Base-by-base conservation (phyloP, 2,113 vertebrate genomes). In the Numida meleagris region DNA sequence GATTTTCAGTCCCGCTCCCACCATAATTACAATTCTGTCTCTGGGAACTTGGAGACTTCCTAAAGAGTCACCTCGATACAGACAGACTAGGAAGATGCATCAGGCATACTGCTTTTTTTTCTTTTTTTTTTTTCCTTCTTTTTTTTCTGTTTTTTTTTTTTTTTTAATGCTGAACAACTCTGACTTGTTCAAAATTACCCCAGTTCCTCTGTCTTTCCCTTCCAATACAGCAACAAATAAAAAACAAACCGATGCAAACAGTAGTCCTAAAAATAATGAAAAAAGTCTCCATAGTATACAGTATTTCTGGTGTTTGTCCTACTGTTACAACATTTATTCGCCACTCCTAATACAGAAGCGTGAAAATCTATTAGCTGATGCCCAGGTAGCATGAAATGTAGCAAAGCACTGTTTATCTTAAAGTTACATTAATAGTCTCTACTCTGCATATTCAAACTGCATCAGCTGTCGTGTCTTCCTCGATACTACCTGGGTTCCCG, bases 211-310 rank as follows among this genome's bases (percentile, higher is more conserved):
- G 1, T 31, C 6, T 61, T 19, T 3, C 27, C 31, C 73, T 71
- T 50, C 76, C 63, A 74, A 66, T 90, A 58, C 8, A 83, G 31
- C 24, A 70, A 80, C 34, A 83, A 87, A 92, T 59, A 36, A 90
- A 90, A 93, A 40, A 1, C 43, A 46, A 6, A 18, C 3, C 55
- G 15, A 61, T 24, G 67, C 16, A 65, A 34, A 59, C 2, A 61
- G 48, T 24, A 86, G 12, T 34, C 9, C 18, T 34, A 70, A 91
- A 70, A 10, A 46, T 3, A 17, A 77, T 38, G 13, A 71, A 80
- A 76, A 87, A 80, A 53, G 5, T 33, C 16, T 18, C 17, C 46
- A 73, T 5, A 67, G 38, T 25, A 13, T 25, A 53, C 27, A 53
- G 51, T 16, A 31, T 53, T 31, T 10, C 29, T 53, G 15, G 51